A percentile compares a stretch with the other conserved stretches of the same genome.
phyloP scores from a whole-genome alignment of 2,888 invertebrate genomes.

The Leptura quadrifasciata region DNA sequence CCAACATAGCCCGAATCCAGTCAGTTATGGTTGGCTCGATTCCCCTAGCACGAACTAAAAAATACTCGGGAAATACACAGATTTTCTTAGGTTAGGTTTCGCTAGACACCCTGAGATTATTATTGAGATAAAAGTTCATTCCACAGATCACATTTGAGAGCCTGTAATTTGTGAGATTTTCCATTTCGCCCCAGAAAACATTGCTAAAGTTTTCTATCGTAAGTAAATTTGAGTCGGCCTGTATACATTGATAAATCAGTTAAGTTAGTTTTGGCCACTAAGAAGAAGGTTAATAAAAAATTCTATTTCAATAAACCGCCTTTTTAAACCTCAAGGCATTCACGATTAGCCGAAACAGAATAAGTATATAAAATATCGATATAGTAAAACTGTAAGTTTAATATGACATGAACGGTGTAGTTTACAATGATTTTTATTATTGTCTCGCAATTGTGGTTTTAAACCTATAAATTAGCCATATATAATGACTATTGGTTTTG shows the following conservation, averaged over 20 bases:
- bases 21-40: no score
- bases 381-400: constrained; percentile 10
- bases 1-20: no score
- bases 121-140: no score
- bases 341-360: not conserved
- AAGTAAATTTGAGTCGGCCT: no score
- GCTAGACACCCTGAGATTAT: no score
- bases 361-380: not conserved
- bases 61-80: no score
- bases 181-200: no score
- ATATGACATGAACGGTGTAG: constrained; percentile 19
- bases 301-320: not conserved
- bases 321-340: not conserved
- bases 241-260: not conserved
- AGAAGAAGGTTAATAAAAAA: not conserved
- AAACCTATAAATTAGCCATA: constrained; percentile 26
- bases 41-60: no score
- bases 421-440: constrained; percentile 16
- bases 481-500: constrained; percentile 32
- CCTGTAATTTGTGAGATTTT: no score
- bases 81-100: no score
- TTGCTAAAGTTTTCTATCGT: no score
- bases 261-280: not conserved
- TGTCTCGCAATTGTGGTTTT: constrained; percentile 18
- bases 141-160: no score